Evolutionary conservation across 2,797 vertebrate species (phyloP), one percentile per base, ranked within the genome.

Genomic region (Hyperoplus immaculatus): DNA sequence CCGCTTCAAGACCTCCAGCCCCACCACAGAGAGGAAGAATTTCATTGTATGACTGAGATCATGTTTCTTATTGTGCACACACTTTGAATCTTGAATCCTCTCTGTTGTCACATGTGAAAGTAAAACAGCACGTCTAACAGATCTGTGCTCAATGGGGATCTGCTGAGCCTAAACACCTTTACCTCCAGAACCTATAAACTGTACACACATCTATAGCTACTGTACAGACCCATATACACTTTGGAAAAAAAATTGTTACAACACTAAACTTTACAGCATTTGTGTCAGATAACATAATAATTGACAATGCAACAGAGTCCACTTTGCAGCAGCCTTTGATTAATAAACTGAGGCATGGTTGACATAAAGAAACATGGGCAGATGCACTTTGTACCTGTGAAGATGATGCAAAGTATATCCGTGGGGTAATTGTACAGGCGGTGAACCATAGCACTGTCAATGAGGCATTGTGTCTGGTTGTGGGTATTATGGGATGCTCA

Each of bases 391-490:
- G 73, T 85, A 86, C 71, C 77, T 69, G 66, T 84, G 87, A 83
- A 83, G 80, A 82, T 82, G 86, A 90, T 61, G 83, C 72, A 70
- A 87, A 82, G 77, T 89, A 60, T 72, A 83, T 77, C 77, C 88
- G 78, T 69, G 38, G 84, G 82, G 78, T 89, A 81, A 89, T 84
- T 90, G 85, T 85, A 83, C 69, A 69, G 68, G 62, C 84, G 83
- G 70, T 89, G 90, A 92, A 92, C 88, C 88, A 8, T 78, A 77
- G 81, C 69, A 13, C 76, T 83, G 87, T 78, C 90, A 93, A 89
- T 89, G 90, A 93, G 88, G 86, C 82, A 82, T 85, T 81, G 80
- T 80, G 86, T 87, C 86, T 90, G 90, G 81, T 82, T 80, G 88
- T 82, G 82, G 81, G 87, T 88, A 84, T 92, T 89, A 74, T 73